Evolutionary conservation across 1,140 invertebrate genomes (phyloP).

Genomic region (Panagrolaimus sp.): DNA sequence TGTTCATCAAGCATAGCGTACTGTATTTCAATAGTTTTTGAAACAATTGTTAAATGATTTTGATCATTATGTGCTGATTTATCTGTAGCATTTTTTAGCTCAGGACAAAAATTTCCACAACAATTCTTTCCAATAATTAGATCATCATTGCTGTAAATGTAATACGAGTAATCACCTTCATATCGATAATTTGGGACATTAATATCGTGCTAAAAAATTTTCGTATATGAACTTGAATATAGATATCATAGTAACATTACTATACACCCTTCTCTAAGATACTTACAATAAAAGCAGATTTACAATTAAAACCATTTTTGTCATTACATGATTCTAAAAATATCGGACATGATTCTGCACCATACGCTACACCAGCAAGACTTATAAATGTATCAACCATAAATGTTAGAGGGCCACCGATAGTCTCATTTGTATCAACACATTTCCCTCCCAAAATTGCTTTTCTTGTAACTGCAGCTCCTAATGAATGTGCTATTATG

Average conservation of each 20-base stretch:
- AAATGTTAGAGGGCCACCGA: constrained; percentile 26
- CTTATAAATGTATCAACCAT: constrained; percentile 18
- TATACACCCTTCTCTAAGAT: background rate
- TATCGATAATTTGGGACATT: background rate
- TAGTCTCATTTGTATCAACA: constrained; percentile 34
- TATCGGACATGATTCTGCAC: background rate
- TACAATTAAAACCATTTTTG: constrained; percentile 5
- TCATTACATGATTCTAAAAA: background rate
- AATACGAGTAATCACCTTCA: background rate
- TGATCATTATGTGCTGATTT: background rate
- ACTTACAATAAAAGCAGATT: background rate
- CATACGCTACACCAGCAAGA: background rate
- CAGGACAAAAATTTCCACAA: background rate
- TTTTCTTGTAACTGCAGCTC: constrained; percentile 29
- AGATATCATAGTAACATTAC: background rate
- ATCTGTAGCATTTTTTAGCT: background rate
- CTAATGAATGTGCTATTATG: constrained; percentile 34
- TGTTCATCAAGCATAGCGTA: background rate
- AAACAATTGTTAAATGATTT: background rate
- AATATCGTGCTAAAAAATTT: background rate
- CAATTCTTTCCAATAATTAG: constrained; percentile 3
- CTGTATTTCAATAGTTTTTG: background rate
- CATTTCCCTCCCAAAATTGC: constrained; percentile 36
- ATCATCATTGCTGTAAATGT: background rate
- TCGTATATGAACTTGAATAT: background rate